These are phyloP conservation scores for Salmo trutta DNA, from an alignment of 2,797 vertebrate species.

Conservation along the genomic window DNA sequence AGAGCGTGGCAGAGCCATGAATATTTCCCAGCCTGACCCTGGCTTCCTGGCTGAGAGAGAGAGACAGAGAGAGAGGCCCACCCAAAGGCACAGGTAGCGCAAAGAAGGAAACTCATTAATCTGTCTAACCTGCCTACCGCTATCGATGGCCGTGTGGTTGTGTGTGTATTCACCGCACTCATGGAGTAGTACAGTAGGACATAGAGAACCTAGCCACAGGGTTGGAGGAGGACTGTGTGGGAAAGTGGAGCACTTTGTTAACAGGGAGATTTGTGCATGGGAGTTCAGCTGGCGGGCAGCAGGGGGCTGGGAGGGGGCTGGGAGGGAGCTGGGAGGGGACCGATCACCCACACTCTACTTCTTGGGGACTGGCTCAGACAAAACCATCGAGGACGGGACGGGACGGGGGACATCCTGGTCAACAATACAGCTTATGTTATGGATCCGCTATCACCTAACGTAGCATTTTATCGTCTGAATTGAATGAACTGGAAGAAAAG, in stretches of 20 bases:
- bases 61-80: not conserved
- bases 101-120: slow-evolving; percentile 59
- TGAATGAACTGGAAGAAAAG: not conserved
- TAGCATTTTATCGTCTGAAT: not conserved
- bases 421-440: not conserved
- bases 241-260: too few relatives aligned
- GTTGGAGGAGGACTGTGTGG: too few relatives aligned
- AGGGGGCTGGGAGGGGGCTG: too few relatives aligned
- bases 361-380: too few relatives aligned
- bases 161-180: not conserved
- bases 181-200: not conserved
- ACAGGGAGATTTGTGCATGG: not conserved
- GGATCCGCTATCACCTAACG: not conserved
- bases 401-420: not conserved
- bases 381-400: too few relatives aligned
- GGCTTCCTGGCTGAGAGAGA: slow-evolving; percentile 32
- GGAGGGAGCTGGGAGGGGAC: too few relatives aligned
- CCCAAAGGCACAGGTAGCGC: not conserved
- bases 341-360: slow-evolving; percentile 10
- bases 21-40: slow-evolving; percentile 65
- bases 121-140: slow-evolving; percentile 42
- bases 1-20: slow-evolving; percentile 73
- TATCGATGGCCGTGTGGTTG: not conserved
- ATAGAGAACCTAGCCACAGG: too few relatives aligned
- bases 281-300: not conserved